Base-by-base conservation (phyloP, 2,113 vertebrate genomes). In the Crotalus horridus region DNA sequence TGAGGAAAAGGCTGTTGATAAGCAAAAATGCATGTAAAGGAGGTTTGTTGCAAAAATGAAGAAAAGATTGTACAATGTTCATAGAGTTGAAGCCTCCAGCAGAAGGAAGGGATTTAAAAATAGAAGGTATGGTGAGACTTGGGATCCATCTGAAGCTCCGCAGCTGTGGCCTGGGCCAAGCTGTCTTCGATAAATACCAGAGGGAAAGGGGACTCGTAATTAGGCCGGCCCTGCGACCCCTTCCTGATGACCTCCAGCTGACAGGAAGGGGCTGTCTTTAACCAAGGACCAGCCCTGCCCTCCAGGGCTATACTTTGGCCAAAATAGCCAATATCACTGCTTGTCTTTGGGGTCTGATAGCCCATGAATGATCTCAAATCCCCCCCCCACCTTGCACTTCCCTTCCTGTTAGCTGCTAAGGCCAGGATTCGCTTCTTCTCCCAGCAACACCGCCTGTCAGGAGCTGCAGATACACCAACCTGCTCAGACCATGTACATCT, bases 401-500 rank as follows among this genome's bases (percentile, higher is more conserved):
- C 69, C 69, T 39, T 21, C 69, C n/a, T 39, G n/a, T 81, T 81
- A 11, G 13, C 13, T 17, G 13, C 64, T 7, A 33, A 33, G 64
- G 64, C 13, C 15, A 39, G 69, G 6, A 20, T 39, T 3, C 6
- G 6, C 13, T 74, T 5, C 15, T 81, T 39, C n/a, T 74, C 69
- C 69, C 13, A 17, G 6, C 13, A 17, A 33, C 6, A 20, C 69
- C 6, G 29, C n/a, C 64, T 15, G 29, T 26, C 6, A 48, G 15
- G n/a, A n/a, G 13, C 12, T 74, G n/a, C 13, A 33, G 64, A 3
- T 74, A 13, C n/a, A 17, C 5, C 0, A 74, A 17, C 1, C 0
- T 2, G 12, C 61, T 4, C n/a, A 74, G n/a, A 21, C 15, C 33
- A 81, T 48, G 46, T 48, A 48, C 6, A 48, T 48, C 46, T 48